Conservation (phyloP, 2,113 vertebrate genomes). For the Catharus minimus region DNA sequence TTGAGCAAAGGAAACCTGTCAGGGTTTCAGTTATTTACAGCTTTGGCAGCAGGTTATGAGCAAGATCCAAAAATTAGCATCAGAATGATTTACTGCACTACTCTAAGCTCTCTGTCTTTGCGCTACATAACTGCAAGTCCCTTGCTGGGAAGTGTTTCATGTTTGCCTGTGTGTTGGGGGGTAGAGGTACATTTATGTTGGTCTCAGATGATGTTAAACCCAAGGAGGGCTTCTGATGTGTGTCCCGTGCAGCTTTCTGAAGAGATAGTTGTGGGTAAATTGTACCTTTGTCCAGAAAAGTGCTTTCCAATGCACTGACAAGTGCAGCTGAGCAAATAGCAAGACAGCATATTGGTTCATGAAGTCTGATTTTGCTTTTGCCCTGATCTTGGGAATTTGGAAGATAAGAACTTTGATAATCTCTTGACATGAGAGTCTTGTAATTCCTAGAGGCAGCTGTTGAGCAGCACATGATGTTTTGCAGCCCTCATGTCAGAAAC, state of each 20-base stretch:
- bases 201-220: not conserved
- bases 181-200: not conserved
- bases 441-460: not conserved
- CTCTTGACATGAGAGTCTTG: not conserved
- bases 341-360: not conserved
- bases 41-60: not conserved
- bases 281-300: not conserved
- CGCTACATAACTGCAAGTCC: rapidly evolving
- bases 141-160: not conserved
- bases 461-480: not conserved
- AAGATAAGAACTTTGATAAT: not conserved
- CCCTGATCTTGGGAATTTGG: not conserved
- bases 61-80: not conserved
- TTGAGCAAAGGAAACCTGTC: not conserved
- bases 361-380: not conserved
- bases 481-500: not conserved
- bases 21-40: not conserved
- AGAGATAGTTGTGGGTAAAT: not conserved
- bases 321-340: not conserved
- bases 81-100: rapidly evolving
- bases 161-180: not conserved
- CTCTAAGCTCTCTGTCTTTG: not conserved
- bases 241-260: not conserved
- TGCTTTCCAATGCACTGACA: not conserved
- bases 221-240: not conserved